Conservation (phyloP, 2,797 vertebrate species). For the Apogon talboti region DNA sequence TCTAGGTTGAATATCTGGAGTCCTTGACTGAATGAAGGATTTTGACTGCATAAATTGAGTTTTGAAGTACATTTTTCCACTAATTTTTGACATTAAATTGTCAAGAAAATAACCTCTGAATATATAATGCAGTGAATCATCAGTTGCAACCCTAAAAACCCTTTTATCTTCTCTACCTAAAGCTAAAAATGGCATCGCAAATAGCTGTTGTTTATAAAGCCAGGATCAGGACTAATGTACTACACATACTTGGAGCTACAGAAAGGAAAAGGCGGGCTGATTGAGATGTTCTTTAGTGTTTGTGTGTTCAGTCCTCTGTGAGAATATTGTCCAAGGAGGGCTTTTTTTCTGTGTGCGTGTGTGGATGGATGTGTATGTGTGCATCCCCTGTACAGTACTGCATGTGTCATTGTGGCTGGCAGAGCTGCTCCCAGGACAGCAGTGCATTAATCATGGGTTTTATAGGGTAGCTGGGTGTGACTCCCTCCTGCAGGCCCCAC, state of each 20-base stretch:
- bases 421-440: constrained; percentile 70
- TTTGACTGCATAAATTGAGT: too few relatives aligned
- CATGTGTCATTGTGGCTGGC: constrained; percentile 68
- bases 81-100: too few relatives aligned
- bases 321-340: background rate
- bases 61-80: too few relatives aligned
- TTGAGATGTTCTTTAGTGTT: constrained; percentile 24
- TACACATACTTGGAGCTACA: constrained; percentile 36
- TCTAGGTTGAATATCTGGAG: too few relatives aligned
- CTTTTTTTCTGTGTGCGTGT: constrained; percentile 11
- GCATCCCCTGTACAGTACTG: constrained; percentile 39
- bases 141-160: too few relatives aligned
- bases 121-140: too few relatives aligned
- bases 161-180: too few relatives aligned
- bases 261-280: constrained; percentile 43
- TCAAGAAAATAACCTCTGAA: too few relatives aligned
- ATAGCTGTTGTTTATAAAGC: too few relatives aligned
- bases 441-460: constrained; percentile 79
- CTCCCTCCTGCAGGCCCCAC: constrained; percentile 53
- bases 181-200: too few relatives aligned
- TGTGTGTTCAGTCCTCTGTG: constrained; percentile 5
- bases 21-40: too few relatives aligned
- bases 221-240: constrained; percentile 14
- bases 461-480: constrained; percentile 74
- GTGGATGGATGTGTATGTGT: constrained; percentile 22